Conservation (phyloP, 2,797 vertebrate species). For the Ctenochaetus hawaiiensis region DNA sequence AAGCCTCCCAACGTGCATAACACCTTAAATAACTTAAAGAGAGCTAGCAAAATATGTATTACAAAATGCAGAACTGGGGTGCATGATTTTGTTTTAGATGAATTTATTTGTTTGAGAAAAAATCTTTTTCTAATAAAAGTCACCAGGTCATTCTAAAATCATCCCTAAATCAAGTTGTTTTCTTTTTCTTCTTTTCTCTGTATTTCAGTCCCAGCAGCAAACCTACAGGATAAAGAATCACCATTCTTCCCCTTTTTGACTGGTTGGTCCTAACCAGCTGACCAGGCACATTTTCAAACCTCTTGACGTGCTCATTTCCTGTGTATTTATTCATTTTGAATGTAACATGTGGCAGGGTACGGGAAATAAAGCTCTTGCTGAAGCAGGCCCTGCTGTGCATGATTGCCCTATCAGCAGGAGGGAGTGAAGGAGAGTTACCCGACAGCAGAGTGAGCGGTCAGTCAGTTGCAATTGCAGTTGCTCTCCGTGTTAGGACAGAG, state of each 20-base stretch:
- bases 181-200: not conserved
- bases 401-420: slow-evolving; percentile 40
- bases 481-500: slow-evolving; percentile 23
- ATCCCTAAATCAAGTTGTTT: too few species aligned
- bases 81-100: slow-evolving; percentile 7
- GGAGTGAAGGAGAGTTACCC: not conserved
- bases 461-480: slow-evolving; percentile 9
- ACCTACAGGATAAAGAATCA: not conserved
- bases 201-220: slow-evolving; percentile 31
- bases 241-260: slow-evolving; percentile 1
- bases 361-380: slow-evolving; percentile 50
- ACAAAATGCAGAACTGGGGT: slow-evolving; percentile 1
- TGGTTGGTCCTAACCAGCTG: slow-evolving; percentile 17
- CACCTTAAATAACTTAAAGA: slow-evolving; percentile 33
- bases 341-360: slow-evolving; percentile 15
- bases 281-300: slow-evolving; percentile 31
- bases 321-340: slow-evolving; percentile 44
- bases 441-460: slow-evolving; percentile 3
- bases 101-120: slow-evolving; percentile 35
- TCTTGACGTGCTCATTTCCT: slow-evolving; percentile 28
- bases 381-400: slow-evolving; percentile 30
- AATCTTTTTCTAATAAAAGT: slow-evolving; percentile 1
- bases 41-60: not conserved
- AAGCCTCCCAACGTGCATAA: slow-evolving; percentile 40
- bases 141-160: slow-evolving; percentile 1